Evolutionary conservation across 1,140 invertebrate genomes (phyloP), one percentile per base, ranked within the genome.

Genomic region (Phymorhynchus buccinoides): DNA sequence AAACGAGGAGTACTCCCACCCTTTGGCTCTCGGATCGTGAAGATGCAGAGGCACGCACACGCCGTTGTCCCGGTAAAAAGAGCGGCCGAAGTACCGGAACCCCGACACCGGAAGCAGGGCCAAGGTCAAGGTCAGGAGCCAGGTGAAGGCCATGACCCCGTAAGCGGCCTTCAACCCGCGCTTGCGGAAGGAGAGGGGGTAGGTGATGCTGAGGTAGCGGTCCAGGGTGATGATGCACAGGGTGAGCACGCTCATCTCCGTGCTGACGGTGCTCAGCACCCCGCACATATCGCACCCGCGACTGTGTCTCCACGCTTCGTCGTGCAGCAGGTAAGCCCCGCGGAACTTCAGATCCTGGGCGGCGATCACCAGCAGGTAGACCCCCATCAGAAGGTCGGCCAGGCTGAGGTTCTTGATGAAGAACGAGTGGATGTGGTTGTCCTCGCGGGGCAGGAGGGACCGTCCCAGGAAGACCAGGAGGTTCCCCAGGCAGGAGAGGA

Each of bases 381-480:
- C 90, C 1, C 96, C 96, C 96, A 97, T 97, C 30, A 97, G 91
- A 87, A 96, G 94, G 92, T 97, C 96, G 7, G 96, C 95, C n/a
- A 95, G 73, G 75, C 96, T 96, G 56, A 97, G 93, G 92, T 96
- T 96, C 73, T 95, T 94, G 84, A 97, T 96, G 44, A 96, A 94
- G 86, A 94, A 91, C 3, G 94, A 94, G 81, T 93, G 91, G 30
- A 94, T 92, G 71, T 90, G 88, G 85, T 94, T 94, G 85, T 91
- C 80, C 86, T 92, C 90, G 16, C 94, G 94, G n/a, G n/a, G n/a
- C 22, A 95, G 94, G 0, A 95, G 93, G 80, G 95, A 94, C 87
- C 96, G 94, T 80, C 95, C 95, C 92, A 95, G 95, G 27, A 97
- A 90, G 1, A 97, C 96, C 30, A 96, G 88, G 1, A 94, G 88